These are phyloP conservation scores for Intellagama lesueurii DNA, from an alignment of 2,797 vertebrate species.

Conservation along the genomic window DNA sequence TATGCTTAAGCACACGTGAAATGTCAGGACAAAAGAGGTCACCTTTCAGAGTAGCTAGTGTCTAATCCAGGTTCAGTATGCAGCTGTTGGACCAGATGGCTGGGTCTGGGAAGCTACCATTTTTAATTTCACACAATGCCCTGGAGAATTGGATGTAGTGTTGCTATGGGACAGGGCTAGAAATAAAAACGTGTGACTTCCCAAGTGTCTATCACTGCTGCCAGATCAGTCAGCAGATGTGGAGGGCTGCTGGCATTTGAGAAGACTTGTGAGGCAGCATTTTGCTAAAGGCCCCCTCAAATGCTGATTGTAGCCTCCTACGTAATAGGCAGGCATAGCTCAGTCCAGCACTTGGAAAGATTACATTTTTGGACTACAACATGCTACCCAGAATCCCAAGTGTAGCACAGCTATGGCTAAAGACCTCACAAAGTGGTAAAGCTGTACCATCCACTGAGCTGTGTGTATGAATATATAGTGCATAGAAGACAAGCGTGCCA, in stretches of 20 bases:
- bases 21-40: conserved; percentile 38
- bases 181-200: background rate
- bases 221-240: background rate
- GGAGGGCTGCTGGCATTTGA: background rate
- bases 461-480: background rate
- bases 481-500: background rate
- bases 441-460: background rate
- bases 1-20: conserved; percentile 47
- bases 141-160: background rate
- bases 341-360: too few relatives aligned
- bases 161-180: background rate
- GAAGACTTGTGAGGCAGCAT: background rate
- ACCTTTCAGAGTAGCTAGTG: conserved; percentile 42
- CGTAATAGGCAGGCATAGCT: background rate
- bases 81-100: too few relatives aligned
- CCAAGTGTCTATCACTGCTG: background rate
- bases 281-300: background rate
- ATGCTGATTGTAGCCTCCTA: background rate
- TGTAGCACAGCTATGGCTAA: too few relatives aligned
- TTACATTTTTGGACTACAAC: too few relatives aligned
- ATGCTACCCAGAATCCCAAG: too few relatives aligned
- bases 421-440: background rate
- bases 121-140: background rate
- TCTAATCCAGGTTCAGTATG: too few relatives aligned
- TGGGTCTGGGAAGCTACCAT: background rate